A percentile compares a stretch with the other conserved stretches of the same genome.
These are phyloP conservation scores for Hoplias malabaricus DNA, from an alignment of 2,113 vertebrate genomes.

Conservation along the genomic window DNA sequence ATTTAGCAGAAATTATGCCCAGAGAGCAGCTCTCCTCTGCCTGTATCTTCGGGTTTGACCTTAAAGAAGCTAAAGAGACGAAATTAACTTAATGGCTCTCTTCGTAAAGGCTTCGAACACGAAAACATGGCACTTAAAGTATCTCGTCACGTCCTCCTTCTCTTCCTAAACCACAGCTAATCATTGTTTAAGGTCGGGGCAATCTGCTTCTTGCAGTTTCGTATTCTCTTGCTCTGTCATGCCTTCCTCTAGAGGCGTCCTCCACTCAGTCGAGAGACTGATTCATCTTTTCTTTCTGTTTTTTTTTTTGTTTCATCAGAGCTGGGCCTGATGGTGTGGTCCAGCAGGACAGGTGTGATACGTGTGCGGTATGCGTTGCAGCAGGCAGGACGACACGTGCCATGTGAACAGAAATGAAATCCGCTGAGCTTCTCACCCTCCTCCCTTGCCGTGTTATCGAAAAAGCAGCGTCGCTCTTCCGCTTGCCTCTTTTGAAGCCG, in stretches of 20 bases:
- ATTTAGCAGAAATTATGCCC: conserved; percentile 31
- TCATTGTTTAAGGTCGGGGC: conserved; percentile 17
- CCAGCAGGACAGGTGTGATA: not conserved
- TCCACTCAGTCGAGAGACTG: not conserved
- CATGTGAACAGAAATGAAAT: not conserved
- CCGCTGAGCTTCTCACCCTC: not conserved
- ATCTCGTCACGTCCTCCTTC: not conserved
- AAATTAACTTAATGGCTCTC: conserved; percentile 25
- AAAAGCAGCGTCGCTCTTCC: not conserved
- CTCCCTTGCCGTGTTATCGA: not conserved
- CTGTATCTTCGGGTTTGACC: conserved; percentile 26
- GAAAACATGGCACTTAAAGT: not conserved
- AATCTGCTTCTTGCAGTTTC: not conserved
- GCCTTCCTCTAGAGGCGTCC: not conserved
- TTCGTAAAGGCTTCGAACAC: not conserved
- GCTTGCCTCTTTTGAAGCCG: conserved; percentile 27
- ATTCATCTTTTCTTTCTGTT: not conserved
- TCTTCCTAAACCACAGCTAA: not conserved
- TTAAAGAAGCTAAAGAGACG: conserved; percentile 30
- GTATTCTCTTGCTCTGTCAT: not conserved
- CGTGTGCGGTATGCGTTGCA: not conserved
- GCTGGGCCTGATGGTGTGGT: no score
- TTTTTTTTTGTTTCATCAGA: not conserved
- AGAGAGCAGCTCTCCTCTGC: not conserved
- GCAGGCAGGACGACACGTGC: not conserved